A percentile compares a stretch with the other conserved stretches of the same genome.
Evolutionary conservation across 2,888 invertebrate genomes (phyloP).

Genomic region (Clunio marinus): DNA sequence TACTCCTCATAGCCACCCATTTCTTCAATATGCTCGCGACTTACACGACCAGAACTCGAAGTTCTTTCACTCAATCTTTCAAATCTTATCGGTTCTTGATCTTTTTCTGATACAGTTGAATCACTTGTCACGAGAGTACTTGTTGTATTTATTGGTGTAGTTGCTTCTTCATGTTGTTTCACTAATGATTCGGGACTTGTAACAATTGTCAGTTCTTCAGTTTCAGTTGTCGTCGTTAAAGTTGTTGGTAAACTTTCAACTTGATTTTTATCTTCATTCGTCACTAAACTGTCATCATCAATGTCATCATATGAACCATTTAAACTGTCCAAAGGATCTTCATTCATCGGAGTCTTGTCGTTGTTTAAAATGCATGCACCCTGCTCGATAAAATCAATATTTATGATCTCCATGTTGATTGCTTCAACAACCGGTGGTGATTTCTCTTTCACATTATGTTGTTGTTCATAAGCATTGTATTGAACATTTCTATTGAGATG

Average conservation of each 20-base stretch:
- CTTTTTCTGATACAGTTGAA: constrained; percentile 41
- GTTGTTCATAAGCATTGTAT: constrained; percentile 10
- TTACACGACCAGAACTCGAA: constrained; percentile 18
- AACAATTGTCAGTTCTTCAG: constrained; percentile 56
- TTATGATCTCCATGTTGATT: constrained; percentile 51
- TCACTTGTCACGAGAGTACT: constrained; percentile 35
- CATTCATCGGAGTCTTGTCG: constrained; percentile 52
- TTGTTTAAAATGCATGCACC: constrained; percentile 49
- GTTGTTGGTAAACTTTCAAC: constrained; percentile 41
- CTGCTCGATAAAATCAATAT: constrained; percentile 58
- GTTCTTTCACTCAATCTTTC: constrained; percentile 20
- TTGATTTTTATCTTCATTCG: constrained; percentile 46
- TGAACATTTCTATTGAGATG: background rate
- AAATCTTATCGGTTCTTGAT: constrained; percentile 42
- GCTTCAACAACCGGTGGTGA: constrained; percentile 47
- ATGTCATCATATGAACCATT: constrained; percentile 47
- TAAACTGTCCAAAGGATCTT: constrained; percentile 45
- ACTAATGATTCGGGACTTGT: constrained; percentile 52
- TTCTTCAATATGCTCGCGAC: constrained; percentile 49
- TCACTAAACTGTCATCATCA: constrained; percentile 59
- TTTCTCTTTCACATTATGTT: constrained; percentile 43
- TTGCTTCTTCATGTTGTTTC: background rate
- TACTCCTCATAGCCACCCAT: constrained; percentile 56
- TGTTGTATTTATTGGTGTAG: constrained; percentile 45
- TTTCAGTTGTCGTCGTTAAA: constrained; percentile 59